Percentiles rank a stretch among this genome's conserved stretches.
Evolutionary conservation across 2,888 invertebrate species (phyloP).

Genomic region (Chrysolina haemoptera): DNA sequence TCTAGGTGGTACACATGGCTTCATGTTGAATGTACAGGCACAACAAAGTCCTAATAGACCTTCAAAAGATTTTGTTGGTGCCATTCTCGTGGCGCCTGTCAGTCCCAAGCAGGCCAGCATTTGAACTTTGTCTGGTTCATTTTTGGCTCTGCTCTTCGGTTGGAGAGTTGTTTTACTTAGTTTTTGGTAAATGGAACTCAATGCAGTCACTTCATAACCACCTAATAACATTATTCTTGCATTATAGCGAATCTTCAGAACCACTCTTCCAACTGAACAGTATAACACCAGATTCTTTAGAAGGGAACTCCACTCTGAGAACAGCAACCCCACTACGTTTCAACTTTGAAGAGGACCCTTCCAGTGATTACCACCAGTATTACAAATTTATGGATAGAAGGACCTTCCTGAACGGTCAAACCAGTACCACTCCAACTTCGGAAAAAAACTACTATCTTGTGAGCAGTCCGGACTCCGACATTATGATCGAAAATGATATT

Average conservation of each 20-base stretch:
- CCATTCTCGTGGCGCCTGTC: too few relatives aligned
- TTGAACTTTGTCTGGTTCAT: too few relatives aligned
- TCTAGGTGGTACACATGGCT: too few relatives aligned
- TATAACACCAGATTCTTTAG: slow-evolving; percentile 67
- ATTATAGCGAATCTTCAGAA: slow-evolving; percentile 28
- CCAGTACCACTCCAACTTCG: neutral
- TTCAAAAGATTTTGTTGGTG: too few relatives aligned
- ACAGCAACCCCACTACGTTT: slow-evolving; percentile 13
- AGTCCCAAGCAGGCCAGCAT: too few relatives aligned
- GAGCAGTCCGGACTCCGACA: slow-evolving; percentile 26
- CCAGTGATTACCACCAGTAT: slow-evolving; percentile 19
- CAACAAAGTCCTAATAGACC: too few relatives aligned
- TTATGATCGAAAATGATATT: slow-evolving; percentile 46
- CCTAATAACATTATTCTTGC: neutral
- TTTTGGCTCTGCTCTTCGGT: too few relatives aligned
- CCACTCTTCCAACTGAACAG: slow-evolving; percentile 47
- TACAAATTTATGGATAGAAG: slow-evolving; percentile 28
- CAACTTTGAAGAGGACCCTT: slow-evolving; percentile 33
- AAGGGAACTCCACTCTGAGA: slow-evolving; percentile 52
- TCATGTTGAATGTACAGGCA: too few relatives aligned
- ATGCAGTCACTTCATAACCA: too few relatives aligned
- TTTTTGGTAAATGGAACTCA: too few relatives aligned
- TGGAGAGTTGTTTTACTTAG: too few relatives aligned
- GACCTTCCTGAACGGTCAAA: neutral
- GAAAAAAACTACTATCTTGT: slow-evolving; percentile 21